phyloP scores from a whole-genome alignment of 2,888 invertebrate species.

The Ochlodes sylvanus region DNA sequence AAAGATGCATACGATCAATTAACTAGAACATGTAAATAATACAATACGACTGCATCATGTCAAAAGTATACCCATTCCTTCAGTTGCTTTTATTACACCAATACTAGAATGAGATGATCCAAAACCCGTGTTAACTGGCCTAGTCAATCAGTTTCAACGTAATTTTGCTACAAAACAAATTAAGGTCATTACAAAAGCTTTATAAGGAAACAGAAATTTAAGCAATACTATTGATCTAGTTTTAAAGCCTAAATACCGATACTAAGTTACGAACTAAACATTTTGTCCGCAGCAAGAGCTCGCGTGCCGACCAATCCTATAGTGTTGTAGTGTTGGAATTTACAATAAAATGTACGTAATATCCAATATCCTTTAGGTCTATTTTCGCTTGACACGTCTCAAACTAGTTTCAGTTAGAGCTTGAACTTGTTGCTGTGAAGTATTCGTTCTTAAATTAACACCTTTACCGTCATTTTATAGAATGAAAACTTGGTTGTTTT shows the following conservation, averaged over 20 bases:
- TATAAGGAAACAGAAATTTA: slow-evolving; percentile 27
- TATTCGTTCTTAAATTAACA: slow-evolving; percentile 3
- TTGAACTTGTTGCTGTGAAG: slow-evolving; percentile 18
- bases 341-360: slow-evolving; percentile 42
- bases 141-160: neutral
- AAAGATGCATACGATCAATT: too few species aligned
- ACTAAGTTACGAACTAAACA: slow-evolving; percentile 28
- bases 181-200: slow-evolving; percentile 13
- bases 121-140: too few species aligned
- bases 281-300: slow-evolving; percentile 32
- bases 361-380: slow-evolving; percentile 40
- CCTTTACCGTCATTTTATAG: neutral
- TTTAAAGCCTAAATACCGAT: slow-evolving; percentile 28
- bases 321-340: slow-evolving; percentile 35
- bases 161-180: slow-evolving; percentile 2
- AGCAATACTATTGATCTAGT: slow-evolving; percentile 29
- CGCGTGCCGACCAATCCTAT: slow-evolving; percentile 39
- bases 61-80: too few species aligned
- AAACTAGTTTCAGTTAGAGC: slow-evolving; percentile 10
- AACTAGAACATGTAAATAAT: neutral
- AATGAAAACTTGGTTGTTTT: too few species aligned
- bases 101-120: too few species aligned
- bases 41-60: neutral
- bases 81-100: too few species aligned
- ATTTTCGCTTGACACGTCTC: slow-evolving; percentile 41